A percentile compares a stretch with the other conserved stretches of the same genome.
These are phyloP conservation scores for Notiomystis cincta DNA, from an alignment of 2,113 vertebrate genomes.

Conservation along the genomic window DNA sequence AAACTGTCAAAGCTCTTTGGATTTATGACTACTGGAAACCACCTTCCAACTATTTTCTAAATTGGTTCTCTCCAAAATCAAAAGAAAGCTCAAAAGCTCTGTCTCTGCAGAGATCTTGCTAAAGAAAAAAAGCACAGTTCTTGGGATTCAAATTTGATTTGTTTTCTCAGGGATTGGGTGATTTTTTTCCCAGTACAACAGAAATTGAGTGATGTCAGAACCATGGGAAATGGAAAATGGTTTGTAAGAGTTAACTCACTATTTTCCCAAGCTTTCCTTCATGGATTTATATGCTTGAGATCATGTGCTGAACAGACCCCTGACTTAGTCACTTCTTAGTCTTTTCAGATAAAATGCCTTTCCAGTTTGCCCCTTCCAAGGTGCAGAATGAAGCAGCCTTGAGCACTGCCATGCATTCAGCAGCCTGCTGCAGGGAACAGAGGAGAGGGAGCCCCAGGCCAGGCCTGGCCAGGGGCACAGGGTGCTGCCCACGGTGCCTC, in stretches of 20 bases:
- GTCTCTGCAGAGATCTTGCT: neutral
- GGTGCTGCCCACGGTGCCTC: accelerated
- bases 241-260: neutral
- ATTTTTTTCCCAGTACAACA: neutral
- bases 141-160: neutral
- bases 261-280: neutral
- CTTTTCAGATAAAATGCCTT: neutral
- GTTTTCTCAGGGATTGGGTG: neutral
- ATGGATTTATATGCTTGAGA: neutral
- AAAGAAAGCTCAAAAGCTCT: neutral
- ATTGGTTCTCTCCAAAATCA: neutral
- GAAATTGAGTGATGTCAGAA: neutral
- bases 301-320: neutral
- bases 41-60: constrained; percentile 13
- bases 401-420: neutral
- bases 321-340: neutral
- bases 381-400: neutral
- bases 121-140: neutral
- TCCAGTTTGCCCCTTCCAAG: neutral
- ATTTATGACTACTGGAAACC: constrained; percentile 20
- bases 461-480: accelerated
- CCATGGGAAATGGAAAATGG: neutral
- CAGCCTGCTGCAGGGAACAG: neutral
- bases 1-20: neutral
- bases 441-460: neutral